Percentiles rank a stretch among this genome's conserved stretches.
phyloP scores from a whole-genome alignment of 92 coral and sea anemone genomes.

The Siderastrea siderea region DNA sequence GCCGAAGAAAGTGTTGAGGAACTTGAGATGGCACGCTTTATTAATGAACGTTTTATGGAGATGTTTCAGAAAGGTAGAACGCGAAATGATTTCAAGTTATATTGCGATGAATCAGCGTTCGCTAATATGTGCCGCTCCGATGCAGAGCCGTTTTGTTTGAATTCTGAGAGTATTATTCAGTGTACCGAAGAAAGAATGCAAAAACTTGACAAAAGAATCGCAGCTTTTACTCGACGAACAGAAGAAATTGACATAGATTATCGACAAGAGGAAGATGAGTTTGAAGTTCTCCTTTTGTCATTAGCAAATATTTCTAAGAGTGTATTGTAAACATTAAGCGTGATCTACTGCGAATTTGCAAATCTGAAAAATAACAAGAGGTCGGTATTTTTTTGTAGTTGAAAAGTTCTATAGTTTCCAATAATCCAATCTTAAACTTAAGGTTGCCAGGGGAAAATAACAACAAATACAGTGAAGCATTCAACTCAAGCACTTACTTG shows the following conservation, averaged over 20 bases:
- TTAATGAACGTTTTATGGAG: slow-evolving; percentile 3
- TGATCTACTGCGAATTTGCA: no score
- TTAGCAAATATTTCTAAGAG: no score
- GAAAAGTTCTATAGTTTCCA: no score
- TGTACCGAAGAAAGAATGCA: slow-evolving; percentile 9
- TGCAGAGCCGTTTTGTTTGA: slow-evolving; percentile 28
- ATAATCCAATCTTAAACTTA: no score
- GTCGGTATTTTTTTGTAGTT: no score
- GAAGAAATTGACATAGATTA: not conserved
- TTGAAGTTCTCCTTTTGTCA: not conserved
- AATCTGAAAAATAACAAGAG: no score
- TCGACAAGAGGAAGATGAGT: not conserved
- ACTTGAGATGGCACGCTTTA: slow-evolving; percentile 57
- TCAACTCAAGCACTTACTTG: no score
- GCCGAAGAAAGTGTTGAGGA: slow-evolving; percentile 33
- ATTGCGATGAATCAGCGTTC: slow-evolving; percentile 17
- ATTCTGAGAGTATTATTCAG: slow-evolving; percentile 14
- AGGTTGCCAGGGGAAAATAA: no score
- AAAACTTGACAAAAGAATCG: not conserved
- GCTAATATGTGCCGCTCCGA: slow-evolving; percentile 26
- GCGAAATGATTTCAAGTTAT: not conserved
- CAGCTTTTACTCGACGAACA: not conserved
- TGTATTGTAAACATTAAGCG: no score
- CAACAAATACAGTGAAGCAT: no score
- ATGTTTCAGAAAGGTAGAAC: not conserved